These are phyloP conservation scores for Pocillopora damicornis DNA, from an alignment of 64 coral and sea anemone genomes.

Conservation along the genomic window DNA sequence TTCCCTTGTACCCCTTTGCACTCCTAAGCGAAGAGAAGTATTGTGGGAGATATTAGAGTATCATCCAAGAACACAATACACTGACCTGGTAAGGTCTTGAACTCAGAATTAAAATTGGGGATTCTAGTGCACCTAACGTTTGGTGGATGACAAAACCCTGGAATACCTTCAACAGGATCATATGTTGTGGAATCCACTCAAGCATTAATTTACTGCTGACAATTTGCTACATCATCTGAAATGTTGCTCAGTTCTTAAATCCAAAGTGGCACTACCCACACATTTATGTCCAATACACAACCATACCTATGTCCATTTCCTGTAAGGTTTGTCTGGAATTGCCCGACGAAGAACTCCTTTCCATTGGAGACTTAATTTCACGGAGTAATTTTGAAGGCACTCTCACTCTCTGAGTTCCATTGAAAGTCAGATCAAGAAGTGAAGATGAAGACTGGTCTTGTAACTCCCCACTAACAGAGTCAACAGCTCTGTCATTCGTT, in stretches of 20 bases:
- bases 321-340: background rate
- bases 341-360: constrained; percentile 38
- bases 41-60: too few relatives aligned
- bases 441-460: constrained; percentile 16
- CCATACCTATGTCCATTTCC: constrained; percentile 1
- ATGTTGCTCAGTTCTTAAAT: background rate
- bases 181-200: too few relatives aligned
- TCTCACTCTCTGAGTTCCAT: constrained; percentile 65
- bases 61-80: too few relatives aligned
- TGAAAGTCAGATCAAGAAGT: constrained; percentile 60
- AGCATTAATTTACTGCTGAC: too few relatives aligned
- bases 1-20: too few relatives aligned
- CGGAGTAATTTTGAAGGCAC: constrained; percentile 80
- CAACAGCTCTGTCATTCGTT: background rate
- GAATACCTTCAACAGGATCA: too few relatives aligned
- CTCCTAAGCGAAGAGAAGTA: too few relatives aligned
- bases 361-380: constrained; percentile 80
- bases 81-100: too few relatives aligned
- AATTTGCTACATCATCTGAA: too few relatives aligned
- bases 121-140: too few relatives aligned
- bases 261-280: background rate
- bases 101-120: too few relatives aligned
- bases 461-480: constrained; percentile 5
- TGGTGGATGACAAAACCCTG: too few relatives aligned
- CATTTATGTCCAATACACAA: background rate